phyloP scores from a whole-genome alignment of 2,113 vertebrate genomes.

The Alectura lathami region DNA sequence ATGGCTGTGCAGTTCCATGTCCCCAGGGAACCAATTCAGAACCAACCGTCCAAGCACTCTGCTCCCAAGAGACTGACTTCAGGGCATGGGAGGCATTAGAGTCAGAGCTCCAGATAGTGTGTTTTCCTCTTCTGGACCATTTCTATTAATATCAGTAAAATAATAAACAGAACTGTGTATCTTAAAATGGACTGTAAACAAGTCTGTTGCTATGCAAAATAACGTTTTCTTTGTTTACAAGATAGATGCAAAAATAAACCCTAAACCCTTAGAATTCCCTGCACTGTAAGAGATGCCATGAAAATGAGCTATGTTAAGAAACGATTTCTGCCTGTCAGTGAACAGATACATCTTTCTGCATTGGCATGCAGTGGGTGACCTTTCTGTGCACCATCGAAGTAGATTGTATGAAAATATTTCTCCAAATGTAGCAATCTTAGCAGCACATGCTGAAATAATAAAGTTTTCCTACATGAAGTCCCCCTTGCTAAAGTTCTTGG shows the following conservation, averaged over 20 bases:
- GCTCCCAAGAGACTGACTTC: neutral
- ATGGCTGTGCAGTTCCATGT: neutral
- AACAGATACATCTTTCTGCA: neutral
- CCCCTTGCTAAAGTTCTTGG: neutral
- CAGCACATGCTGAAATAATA: conserved; percentile 24
- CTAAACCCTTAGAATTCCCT: neutral
- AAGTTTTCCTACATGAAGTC: neutral
- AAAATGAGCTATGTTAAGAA: neutral
- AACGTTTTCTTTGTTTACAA: conserved; percentile 7
- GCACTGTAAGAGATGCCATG: neutral
- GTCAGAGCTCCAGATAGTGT: neutral
- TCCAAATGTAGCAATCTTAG: neutral
- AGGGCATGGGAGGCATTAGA: neutral
- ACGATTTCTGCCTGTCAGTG: neutral
- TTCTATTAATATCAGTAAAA: conserved; percentile 17
- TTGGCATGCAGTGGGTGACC: neutral
- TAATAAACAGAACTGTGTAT: neutral
- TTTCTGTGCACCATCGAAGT: neutral
- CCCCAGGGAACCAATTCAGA: neutral
- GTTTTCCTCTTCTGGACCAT: neutral
- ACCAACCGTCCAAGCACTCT: neutral
- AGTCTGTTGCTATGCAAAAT: conserved; percentile 32
- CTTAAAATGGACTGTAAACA: conserved; percentile 13
- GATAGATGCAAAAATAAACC: conserved; percentile 8
- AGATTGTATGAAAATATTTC: neutral